Evolutionary conservation across 1,140 invertebrate genomes (phyloP), one percentile per base, ranked within the genome.

Genomic region (Drosophila kurseongensis): DNA sequence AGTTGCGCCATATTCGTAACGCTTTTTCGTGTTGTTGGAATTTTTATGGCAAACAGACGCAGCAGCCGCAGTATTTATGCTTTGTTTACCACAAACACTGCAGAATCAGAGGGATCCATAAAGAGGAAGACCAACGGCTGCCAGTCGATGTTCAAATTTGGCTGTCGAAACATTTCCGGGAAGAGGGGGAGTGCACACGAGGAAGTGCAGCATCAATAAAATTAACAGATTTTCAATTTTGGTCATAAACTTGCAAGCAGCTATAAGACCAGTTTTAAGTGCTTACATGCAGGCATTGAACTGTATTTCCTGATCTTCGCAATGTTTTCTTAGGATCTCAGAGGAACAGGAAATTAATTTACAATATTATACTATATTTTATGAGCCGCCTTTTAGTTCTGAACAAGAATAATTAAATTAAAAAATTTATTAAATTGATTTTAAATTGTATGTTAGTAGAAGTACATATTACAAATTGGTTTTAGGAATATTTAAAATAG

Each of bases 1-100:
- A 71, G 68, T 71, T 71, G 68, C 65, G 66, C 65, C 68, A 71
- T 71, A 71, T 58, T 50, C 36, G 68, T 69, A 48, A 47, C 4
- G 52, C 14, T 71, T 66, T 48, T 27, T 56, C 29, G 32, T 65
- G 50, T 67, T 85, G 50, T 47, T 78, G 82, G 78, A 78, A 82
- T 85, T 81, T 85, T 83, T 65, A 86, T 82, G 82, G 78, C 65
- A 69, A 78, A 86, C 82, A 85, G 67, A 81, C 65, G 41, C 42
- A 68, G 40, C 38, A 40, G 55, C 40, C 52, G 42, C 55, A 69
- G 77, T 68, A 73, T 77, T 85, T 77, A 84, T 85, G 81, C 47
- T 75, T 78, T 85, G 81, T 84, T 85, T 84, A 85, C 78, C 80
- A 44, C 51, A 78, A 71, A 56, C 55, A 57, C 52, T 41, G 36